Evolutionary conservation across 2,113 vertebrate genomes (phyloP).

Genomic region (Paralichthys olivaceus): DNA sequence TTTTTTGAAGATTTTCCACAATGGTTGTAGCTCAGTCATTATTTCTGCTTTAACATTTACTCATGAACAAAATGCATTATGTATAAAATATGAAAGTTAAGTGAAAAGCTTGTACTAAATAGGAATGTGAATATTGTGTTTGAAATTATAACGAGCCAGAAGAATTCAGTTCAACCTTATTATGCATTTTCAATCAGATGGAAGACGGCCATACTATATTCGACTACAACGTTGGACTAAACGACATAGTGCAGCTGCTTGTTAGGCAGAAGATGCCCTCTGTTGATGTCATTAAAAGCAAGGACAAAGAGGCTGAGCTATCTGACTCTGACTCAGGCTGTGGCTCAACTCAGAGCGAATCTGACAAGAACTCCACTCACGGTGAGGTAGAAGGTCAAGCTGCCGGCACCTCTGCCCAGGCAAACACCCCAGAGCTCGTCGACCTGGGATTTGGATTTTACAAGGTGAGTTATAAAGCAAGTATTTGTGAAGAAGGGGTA

Average conservation of each 20-base stretch:
- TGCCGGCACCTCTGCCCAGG: conserved; percentile 79
- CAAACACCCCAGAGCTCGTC: conserved; percentile 53
- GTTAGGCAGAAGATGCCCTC: conserved; percentile 84
- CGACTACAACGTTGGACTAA: conserved; percentile 93
- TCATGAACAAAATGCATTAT: no score
- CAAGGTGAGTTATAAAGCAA: conserved; percentile 82
- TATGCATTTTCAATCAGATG: conserved; percentile 83
- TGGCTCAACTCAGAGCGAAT: conserved; percentile 92
- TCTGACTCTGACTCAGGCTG: conserved; percentile 96
- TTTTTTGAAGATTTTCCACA: no score
- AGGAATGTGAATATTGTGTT: no score
- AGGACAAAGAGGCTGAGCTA: conserved; percentile 91
- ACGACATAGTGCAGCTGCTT: conserved; percentile 94
- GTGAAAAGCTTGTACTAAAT: no score
- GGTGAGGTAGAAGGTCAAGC: conserved; percentile 85
- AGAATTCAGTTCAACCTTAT: background rate
- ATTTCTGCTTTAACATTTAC: no score
- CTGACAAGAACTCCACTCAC: conserved; percentile 92
- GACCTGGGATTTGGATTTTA: conserved; percentile 88
- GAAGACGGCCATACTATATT: conserved; percentile 96
- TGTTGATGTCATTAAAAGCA: conserved; percentile 62
- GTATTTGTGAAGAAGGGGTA: background rate
- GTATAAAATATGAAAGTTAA: no score
- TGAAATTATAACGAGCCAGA: no score
- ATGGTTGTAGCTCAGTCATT: no score